Percentiles rank a stretch among this genome's conserved stretches.
Evolutionary conservation across 2,113 vertebrate genomes (phyloP).

Genomic region (Microcebus tavaratra): DNA sequence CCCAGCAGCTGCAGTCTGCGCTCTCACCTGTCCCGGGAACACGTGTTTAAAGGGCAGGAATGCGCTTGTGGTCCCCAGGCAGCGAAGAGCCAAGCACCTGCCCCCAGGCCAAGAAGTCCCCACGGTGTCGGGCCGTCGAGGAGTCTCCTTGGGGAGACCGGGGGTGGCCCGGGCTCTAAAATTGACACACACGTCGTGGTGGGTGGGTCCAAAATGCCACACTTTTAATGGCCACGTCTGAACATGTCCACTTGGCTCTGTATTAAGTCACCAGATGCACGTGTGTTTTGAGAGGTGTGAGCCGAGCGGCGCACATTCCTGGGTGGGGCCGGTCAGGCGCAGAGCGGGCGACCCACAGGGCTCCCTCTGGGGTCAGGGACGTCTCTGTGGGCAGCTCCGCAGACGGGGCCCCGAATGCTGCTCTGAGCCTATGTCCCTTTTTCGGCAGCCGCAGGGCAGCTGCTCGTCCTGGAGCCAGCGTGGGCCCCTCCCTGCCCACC

Average conservation of each 20-base stretch:
- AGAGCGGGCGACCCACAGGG: neutral
- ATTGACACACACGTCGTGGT: too few relatives aligned
- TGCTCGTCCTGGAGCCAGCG: neutral
- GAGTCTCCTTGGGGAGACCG: too few relatives aligned
- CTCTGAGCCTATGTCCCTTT: neutral
- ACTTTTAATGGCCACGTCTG: neutral
- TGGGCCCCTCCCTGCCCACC: accelerated
- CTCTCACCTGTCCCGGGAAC: neutral
- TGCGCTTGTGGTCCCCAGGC: accelerated
- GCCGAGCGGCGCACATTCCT: too few relatives aligned
- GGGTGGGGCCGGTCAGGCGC: neutral
- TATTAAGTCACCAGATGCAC: neutral
- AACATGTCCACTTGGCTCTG: neutral
- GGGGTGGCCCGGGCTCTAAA: accelerated
- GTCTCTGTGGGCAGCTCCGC: too few relatives aligned
- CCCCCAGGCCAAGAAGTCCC: neutral
- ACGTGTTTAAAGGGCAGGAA: neutral
- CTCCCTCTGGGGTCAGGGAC: too few relatives aligned
- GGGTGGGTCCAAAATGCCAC: neutral
- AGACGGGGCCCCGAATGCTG: too few relatives aligned
- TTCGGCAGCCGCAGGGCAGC: too few relatives aligned
- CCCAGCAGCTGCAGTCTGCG: accelerated
- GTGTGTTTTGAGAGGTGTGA: too few relatives aligned
- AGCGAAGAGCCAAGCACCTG: neutral
- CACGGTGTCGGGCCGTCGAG: neutral